Percentiles rank a stretch among this genome's conserved stretches.
phyloP scores from a whole-genome alignment of 92 coral and sea anemone genomes.

The Plumapathes pennacea region DNA sequence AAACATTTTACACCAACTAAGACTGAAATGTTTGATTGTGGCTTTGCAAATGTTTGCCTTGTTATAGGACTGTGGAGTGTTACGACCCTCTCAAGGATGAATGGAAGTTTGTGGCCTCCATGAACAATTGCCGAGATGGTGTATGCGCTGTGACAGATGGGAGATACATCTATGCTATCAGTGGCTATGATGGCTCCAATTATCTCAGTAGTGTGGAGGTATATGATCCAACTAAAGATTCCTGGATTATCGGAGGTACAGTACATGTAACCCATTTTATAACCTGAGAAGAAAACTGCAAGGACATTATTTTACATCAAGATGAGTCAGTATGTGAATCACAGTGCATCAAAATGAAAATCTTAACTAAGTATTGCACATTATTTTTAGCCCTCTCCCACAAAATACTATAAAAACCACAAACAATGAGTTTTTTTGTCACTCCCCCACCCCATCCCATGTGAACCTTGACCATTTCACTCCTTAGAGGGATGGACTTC shows the following conservation, averaged over 20 bases:
- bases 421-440: too few species aligned
- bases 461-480: too few species aligned
- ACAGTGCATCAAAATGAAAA: neutral
- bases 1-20: too few species aligned
- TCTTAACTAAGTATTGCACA: too few species aligned
- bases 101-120: slow-evolving; percentile 78
- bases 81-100: slow-evolving; percentile 75
- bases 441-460: too few species aligned
- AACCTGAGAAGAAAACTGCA: too few species aligned
- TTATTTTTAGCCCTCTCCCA: too few species aligned
- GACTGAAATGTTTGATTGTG: neutral
- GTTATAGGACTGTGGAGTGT: slow-evolving; percentile 79
- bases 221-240: slow-evolving; percentile 80
- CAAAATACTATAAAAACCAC: too few species aligned
- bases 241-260: slow-evolving; percentile 86
- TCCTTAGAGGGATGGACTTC: too few species aligned
- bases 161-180: slow-evolving; percentile 74
- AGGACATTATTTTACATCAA: neutral
- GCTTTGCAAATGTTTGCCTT: too few species aligned
- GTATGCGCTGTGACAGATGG: slow-evolving; percentile 95
- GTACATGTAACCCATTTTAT: neutral
- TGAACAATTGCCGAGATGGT: slow-evolving; percentile 95
- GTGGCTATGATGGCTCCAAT: slow-evolving; percentile 92
- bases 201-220: slow-evolving; percentile 92
- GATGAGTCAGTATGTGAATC: neutral